Base-by-base conservation (phyloP, 1,140 invertebrate genomes). In the Planococcus citri region DNA sequence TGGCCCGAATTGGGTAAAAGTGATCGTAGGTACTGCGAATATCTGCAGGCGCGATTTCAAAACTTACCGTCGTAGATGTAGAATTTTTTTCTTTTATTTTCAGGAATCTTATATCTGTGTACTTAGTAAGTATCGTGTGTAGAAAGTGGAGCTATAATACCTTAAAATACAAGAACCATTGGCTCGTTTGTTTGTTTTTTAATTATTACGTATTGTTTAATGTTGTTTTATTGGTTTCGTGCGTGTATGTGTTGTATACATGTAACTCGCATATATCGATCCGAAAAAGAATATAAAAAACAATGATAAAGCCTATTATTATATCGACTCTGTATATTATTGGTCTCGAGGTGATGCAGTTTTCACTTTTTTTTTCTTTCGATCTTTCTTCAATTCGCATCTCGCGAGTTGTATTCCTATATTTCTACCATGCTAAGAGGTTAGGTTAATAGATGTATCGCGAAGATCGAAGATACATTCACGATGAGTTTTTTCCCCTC, bases 141-240 rank as follows among this genome's bases (percentile, higher is more conserved):
- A 51, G 41, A 51, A 51, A 51, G 41, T 51, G 41, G 41, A 51
- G 41, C 41, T 51, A 51, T 51, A 51, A n/a, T n/a, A n/a, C n/a
- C n/a, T n/a, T n/a, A n/a, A 9, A 51, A 51, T 51, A 17, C 41
- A 51, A 17, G 41, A 51, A 51, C 41, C 41, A 20, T 20, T 2
- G 10, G n/a, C n/a, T 3, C 41, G 17, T 51, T 51, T 51, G 41
- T 51, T 51, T 51, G 41, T 51, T 51, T 51, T n/a, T 51, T 51
- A 51, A 51, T 51, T 51, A 51, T 51, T 51, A 51, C 41, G 41
- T 51, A 51, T 51, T 51, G 41, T 51, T n/a, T 51, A 51, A 51
- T 51, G 41, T n/a, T n/a, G 41, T 17, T 2, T 14, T 37, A 37
- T 37, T 37, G 33, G 14, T 37, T 37, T 37, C 33, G 17, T 51